Conservation (phyloP, 2,113 vertebrate genomes). For the Mastomys natalensis region DNA sequence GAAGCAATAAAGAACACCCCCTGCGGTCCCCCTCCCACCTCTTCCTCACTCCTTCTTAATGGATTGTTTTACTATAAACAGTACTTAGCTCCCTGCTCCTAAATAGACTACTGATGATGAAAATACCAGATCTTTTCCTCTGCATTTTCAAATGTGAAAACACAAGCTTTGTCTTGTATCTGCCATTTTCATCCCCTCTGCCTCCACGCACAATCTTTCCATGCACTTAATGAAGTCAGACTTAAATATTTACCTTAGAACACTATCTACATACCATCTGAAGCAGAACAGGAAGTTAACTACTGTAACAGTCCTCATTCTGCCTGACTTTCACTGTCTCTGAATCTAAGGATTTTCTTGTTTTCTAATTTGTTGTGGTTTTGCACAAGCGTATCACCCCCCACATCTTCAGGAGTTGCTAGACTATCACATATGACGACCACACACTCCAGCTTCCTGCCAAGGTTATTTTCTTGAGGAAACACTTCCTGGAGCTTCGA, state of each 20-base stretch:
- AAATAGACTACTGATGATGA: not conserved
- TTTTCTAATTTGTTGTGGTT: constrained; percentile 22
- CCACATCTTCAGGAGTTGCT: not conserved
- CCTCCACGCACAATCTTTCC: not conserved
- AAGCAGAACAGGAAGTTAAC: not conserved
- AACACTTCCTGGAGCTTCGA: not conserved
- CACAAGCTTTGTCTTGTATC: not conserved
- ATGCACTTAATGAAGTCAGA: not conserved
- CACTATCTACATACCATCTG: not conserved
- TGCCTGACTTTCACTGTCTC: not conserved
- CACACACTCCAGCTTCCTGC: not conserved
- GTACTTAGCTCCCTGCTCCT: not conserved
- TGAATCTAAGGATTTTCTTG: not conserved
- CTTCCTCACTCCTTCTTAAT: not conserved
- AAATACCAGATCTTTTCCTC: not conserved
- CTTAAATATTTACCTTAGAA: not conserved
- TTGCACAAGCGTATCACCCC: not conserved
- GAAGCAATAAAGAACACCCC: not conserved
- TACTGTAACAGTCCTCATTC: not conserved
- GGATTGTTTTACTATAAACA: not conserved
- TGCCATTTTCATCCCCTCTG: not conserved
- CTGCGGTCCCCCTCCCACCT: not conserved
- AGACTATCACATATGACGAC: not conserved
- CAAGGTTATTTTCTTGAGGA: not conserved
- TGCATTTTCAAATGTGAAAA: not conserved